phyloP scores from a whole-genome alignment of 2,113 vertebrate genomes.

The Triplophysa tibetana region DNA sequence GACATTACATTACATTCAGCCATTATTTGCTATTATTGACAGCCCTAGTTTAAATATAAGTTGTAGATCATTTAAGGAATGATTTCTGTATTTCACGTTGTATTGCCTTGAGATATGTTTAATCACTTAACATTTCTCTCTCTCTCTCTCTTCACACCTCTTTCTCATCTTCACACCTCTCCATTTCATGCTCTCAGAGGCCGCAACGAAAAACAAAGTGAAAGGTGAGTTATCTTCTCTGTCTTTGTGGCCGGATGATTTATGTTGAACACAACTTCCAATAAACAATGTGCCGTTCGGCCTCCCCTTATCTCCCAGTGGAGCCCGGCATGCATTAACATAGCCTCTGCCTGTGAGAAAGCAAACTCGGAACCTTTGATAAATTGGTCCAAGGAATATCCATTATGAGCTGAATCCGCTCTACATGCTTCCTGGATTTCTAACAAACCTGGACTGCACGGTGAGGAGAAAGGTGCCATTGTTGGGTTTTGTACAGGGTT shows the following conservation, averaged over 20 bases:
- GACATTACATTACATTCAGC: too few relatives aligned
- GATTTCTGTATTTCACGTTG: slow-evolving; percentile 55
- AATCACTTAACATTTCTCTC: slow-evolving; percentile 67
- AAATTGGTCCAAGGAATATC: slow-evolving; percentile 48
- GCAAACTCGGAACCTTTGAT: slow-evolving; percentile 49
- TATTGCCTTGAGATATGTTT: slow-evolving; percentile 58
- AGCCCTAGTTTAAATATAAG: not conserved
- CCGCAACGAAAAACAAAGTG: slow-evolving; percentile 78
- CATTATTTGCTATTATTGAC: too few relatives aligned
- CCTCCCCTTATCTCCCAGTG: slow-evolving; percentile 64
- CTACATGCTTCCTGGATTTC: slow-evolving; percentile 31
- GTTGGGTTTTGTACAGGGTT: not conserved
- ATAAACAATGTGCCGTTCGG: slow-evolving; percentile 70
- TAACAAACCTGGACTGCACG: slow-evolving; percentile 21
- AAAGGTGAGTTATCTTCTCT: slow-evolving; percentile 79
- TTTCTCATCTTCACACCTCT: not conserved
- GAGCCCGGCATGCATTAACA: slow-evolving; percentile 67
- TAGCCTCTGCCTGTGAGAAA: slow-evolving; percentile 53
- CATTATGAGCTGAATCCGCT: slow-evolving; percentile 33
- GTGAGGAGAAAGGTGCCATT: not conserved
- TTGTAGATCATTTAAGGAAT: slow-evolving; percentile 31
- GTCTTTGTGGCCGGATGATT: slow-evolving; percentile 73
- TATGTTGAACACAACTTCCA: slow-evolving; percentile 70
- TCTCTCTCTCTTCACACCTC: slow-evolving; percentile 35
- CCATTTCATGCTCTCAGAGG: slow-evolving; percentile 69